phyloP scores from a whole-genome alignment of 1,140 invertebrate genomes.

The Subanguina moxae region DNA sequence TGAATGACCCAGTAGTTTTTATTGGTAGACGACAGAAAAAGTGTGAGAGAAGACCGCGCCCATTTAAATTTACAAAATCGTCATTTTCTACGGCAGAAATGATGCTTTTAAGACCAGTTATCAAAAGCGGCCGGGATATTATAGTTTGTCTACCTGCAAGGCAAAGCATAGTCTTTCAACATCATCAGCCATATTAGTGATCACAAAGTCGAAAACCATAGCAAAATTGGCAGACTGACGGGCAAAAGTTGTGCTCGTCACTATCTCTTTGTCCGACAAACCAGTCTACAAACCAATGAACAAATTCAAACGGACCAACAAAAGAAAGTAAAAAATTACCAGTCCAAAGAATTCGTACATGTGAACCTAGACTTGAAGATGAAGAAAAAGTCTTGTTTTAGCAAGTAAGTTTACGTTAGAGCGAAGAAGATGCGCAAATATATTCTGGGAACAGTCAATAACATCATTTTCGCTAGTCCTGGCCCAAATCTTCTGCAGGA shows the following conservation, averaged over 20 bases:
- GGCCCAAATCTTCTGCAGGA: constrained; percentile 45
- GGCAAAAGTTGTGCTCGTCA: constrained; percentile 25
- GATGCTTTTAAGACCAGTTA: too few species aligned
- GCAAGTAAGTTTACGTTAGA: constrained; percentile 25
- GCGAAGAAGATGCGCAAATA: constrained; percentile 39
- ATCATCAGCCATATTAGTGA: constrained; percentile 43
- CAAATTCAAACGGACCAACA: constrained; percentile 9
- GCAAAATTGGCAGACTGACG: constrained; percentile 43
- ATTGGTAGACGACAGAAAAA: too few species aligned
- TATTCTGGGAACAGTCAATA: constrained; percentile 38
- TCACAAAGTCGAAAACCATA: constrained; percentile 47
- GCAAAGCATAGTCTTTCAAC: constrained; percentile 44
- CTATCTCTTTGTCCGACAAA: constrained; percentile 41
- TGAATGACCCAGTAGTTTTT: too few species aligned
- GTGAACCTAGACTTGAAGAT: not conserved
- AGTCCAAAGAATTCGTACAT: constrained; percentile 44
- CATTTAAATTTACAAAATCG: too few species aligned
- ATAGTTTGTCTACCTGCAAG: constrained; percentile 21
- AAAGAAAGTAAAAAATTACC: constrained; percentile 5
- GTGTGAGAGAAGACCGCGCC: too few species aligned
- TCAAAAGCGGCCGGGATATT: too few species aligned
- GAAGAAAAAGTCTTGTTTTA: too few species aligned
- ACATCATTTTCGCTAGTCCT: constrained; percentile 39
- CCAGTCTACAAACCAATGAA: constrained; percentile 30
- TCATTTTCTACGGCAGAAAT: too few species aligned